phyloP scores from a whole-genome alignment of 1,140 invertebrate genomes.

The Cydia fagiglandana region DNA sequence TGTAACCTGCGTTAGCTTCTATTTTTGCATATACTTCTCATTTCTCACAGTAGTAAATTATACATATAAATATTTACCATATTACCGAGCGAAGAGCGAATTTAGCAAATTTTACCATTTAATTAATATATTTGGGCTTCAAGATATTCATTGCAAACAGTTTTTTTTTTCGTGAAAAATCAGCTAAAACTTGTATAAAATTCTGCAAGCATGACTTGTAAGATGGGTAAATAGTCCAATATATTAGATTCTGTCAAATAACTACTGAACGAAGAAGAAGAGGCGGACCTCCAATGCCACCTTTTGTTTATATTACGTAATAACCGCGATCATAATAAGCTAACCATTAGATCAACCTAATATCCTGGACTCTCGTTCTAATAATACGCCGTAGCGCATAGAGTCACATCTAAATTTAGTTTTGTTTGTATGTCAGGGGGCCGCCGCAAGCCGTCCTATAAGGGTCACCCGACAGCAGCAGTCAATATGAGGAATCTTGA shows the following conservation, averaged over 20 bases:
- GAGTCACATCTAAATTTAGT: conserved; percentile 74
- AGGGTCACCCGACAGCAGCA: conserved; percentile 56
- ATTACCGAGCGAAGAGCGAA: too few relatives aligned
- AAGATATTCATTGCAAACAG: too few relatives aligned
- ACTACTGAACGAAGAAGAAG: background rate
- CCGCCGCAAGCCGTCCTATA: conserved; percentile 60
- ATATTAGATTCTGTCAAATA: background rate
- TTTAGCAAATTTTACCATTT: too few relatives aligned
- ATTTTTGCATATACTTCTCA: background rate
- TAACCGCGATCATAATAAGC: background rate
- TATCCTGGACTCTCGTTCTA: conserved; percentile 47
- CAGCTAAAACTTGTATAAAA: too few relatives aligned
- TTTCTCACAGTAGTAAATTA: background rate
- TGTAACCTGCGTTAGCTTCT: background rate
- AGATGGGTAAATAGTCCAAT: background rate
- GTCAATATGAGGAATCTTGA: background rate
- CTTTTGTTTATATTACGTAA: background rate
- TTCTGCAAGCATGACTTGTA: too few relatives aligned
- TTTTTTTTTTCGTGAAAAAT: too few relatives aligned
- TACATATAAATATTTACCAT: background rate
- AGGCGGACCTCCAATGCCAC: background rate
- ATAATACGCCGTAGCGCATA: conserved; percentile 70
- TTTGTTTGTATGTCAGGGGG: conserved; percentile 74
- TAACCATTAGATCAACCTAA: conserved; percentile 13
- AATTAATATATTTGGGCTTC: too few relatives aligned